phyloP scores from a whole-genome alignment of 2,113 vertebrate species.

The Varanus salvator region DNA sequence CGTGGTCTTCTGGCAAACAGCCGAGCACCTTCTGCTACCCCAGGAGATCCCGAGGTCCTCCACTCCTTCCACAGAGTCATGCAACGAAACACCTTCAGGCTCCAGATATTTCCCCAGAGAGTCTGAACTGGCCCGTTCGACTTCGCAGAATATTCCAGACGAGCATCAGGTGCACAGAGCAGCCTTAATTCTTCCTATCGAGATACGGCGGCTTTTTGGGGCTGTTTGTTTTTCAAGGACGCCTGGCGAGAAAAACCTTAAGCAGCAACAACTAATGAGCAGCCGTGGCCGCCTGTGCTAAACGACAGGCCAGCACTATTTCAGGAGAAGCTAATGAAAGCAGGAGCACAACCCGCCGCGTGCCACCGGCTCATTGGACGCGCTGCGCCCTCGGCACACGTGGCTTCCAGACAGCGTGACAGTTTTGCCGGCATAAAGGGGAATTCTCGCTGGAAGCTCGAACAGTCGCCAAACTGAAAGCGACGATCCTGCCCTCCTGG shows the following conservation, averaged over 20 bases:
- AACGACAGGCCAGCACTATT: background rate
- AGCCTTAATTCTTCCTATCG: background rate
- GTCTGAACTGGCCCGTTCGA: background rate
- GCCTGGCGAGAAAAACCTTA: background rate
- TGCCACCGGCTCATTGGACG: background rate
- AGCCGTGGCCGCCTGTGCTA: background rate
- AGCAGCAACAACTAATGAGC: background rate
- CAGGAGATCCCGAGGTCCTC: too few relatives aligned
- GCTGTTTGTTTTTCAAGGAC: background rate
- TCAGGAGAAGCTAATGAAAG: background rate
- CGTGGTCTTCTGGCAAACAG: too few relatives aligned
- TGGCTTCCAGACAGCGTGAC: background rate
- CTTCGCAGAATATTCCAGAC: conserved; percentile 1
- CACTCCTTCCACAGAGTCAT: background rate
- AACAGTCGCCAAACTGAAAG: conserved; percentile 26
- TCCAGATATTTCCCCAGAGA: conserved; percentile 18
- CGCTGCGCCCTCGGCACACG: background rate
- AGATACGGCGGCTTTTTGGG: conserved; percentile 32
- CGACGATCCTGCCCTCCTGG: conserved; percentile 8
- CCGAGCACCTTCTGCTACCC: too few relatives aligned
- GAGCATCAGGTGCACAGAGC: conserved; percentile 26
- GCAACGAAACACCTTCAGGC: background rate
- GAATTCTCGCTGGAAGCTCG: conserved; percentile 40
- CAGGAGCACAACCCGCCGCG: background rate
- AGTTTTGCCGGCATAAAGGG: background rate